Evolutionary conservation across 2,113 vertebrate species (phyloP), one percentile per base, ranked within the genome.

Genomic region (Cryptotis parvus): DNA sequence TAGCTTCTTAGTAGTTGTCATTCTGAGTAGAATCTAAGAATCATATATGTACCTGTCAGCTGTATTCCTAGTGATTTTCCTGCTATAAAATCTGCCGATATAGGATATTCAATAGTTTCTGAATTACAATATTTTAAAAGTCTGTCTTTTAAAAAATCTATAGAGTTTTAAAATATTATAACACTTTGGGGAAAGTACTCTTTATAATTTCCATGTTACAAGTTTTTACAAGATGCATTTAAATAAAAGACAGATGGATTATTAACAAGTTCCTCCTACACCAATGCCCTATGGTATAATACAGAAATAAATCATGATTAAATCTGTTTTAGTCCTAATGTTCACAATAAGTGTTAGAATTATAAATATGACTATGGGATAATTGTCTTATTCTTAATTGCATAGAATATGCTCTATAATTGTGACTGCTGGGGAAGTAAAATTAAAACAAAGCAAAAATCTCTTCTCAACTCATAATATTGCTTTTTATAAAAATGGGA

Each of bases 181-280:
- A 63, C 14, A 92, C 29, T 73, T 77, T 31, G 52, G 31, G 29
- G 39, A 76, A 87, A 45, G 24, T 27, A 65, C 5, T 61, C 39
- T 55, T 91, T 70, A 0, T 33, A 52, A 65, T 83, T 89, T 73
- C 73, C 39, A 69, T 7, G n/a, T 9, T 79, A 41, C 22, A 69
- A 27, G 3, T 65, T 92, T 89, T 87, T 78, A 63, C 4, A 91
- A 74, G 49, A 65, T 81, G 12, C 1, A 58, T 69, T 92, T 89
- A 80, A 80, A 70, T 52, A 83, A 72, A 88, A 81, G 16, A 88
- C 74, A 92, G 55, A 89, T 89, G 70, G 33, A 24, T 77, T 89
- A 79, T 79, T 39, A 79, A 81, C 33, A 86, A 87, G 8, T 31
- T 8, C 35, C 52, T 88, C 49, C 37, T 55, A 77, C 12, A 10